A percentile compares a stretch with the other conserved stretches of the same genome.
These are phyloP conservation scores for Lymantria dispar DNA, from an alignment of 2,888 invertebrate genomes.

Conservation along the genomic window DNA sequence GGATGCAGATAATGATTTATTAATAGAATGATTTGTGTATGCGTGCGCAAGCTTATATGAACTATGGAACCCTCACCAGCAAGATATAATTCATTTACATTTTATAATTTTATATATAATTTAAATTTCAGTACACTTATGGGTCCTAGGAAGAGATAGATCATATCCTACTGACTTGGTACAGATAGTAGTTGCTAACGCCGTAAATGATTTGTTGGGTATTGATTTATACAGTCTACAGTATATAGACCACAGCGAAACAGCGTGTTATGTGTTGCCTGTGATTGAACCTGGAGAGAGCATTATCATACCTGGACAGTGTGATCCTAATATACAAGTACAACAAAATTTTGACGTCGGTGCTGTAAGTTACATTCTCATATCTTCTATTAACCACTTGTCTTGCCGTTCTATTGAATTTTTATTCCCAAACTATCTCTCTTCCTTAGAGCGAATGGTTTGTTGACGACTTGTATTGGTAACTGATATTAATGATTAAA, in stretches of 20 bases:
- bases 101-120: too few species aligned
- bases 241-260: constrained; percentile 41
- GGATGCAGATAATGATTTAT: too few species aligned
- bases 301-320: constrained; percentile 58
- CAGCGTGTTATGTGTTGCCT: constrained; percentile 53
- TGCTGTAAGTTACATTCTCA: constrained; percentile 41
- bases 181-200: constrained; percentile 35
- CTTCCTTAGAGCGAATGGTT: too few species aligned
- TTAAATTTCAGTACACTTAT: constrained; percentile 54
- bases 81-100: too few species aligned
- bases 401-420: too few species aligned
- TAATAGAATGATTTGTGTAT: too few species aligned
- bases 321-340: constrained; percentile 46
- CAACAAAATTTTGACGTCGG: constrained; percentile 47
- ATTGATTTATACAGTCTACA: constrained; percentile 34
- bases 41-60: too few species aligned
- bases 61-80: too few species aligned
- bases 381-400: too few species aligned
- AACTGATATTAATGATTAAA: too few species aligned
- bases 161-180: constrained; percentile 30
- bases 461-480: too few species aligned
- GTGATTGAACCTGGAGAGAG: constrained; percentile 46
- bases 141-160: constrained; percentile 48
- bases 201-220: constrained; percentile 33
- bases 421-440: too few species aligned